A percentile compares a stretch with the other conserved stretches of the same genome.
Conservation (phyloP, 23 tunicate species). For the Corella eumyota region DNA sequence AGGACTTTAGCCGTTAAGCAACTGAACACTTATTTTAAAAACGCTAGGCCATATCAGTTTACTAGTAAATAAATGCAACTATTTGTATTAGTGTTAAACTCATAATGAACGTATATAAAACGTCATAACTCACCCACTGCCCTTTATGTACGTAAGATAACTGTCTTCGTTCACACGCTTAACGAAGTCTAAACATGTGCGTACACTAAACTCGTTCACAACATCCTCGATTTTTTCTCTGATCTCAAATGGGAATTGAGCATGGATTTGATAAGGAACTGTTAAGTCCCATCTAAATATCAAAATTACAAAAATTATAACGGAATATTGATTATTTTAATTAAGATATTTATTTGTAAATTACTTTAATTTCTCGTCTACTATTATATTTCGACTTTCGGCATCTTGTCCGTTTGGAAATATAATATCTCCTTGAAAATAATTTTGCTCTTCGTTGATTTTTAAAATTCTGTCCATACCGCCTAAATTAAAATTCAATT, state of each 20-base stretch:
- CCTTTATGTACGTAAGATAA: constrained; percentile 33
- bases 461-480: constrained; percentile 33
- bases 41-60: no score
- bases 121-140: constrained; percentile 45
- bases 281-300: constrained; percentile 44
- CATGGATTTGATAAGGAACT: constrained; percentile 42
- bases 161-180: constrained; percentile 32
- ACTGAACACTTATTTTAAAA: no score
- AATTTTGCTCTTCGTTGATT: constrained; percentile 7
- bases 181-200: constrained; percentile 47
- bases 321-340: background rate
- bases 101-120: no score
- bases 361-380: constrained; percentile 37
- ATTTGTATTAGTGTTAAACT: no score
- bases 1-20: no score
- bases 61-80: no score
- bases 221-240: constrained; percentile 24
- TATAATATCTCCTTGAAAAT: constrained; percentile 44
- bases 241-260: constrained; percentile 25
- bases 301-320: no score
- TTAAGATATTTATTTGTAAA: background rate
- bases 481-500: no score
- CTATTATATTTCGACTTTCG: constrained; percentile 24
- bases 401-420: no score
- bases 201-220: constrained; percentile 35